A percentile compares a stretch with the other conserved stretches of the same genome.
phyloP scores from a whole-genome alignment of 1,140 invertebrate genomes.

The Harlomillsia oculata region DNA sequence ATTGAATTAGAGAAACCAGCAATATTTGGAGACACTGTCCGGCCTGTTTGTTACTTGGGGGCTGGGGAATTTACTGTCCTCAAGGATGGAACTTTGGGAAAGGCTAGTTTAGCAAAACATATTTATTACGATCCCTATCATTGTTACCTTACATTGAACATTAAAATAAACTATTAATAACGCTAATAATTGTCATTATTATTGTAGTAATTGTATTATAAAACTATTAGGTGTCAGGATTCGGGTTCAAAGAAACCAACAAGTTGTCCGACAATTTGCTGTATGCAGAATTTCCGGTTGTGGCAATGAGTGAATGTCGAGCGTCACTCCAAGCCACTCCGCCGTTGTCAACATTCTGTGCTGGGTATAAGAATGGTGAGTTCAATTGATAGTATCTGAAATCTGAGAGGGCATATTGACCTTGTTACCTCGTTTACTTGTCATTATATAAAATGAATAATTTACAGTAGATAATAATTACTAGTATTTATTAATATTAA shows the following conservation, averaged over 20 bases:
- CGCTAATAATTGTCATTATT: not conserved
- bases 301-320: not conserved
- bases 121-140: not conserved
- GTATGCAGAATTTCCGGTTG: slow-evolving; percentile 9
- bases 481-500: not conserved
- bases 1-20: slow-evolving; percentile 6
- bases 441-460: not conserved
- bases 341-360: slow-evolving; percentile 14
- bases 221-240: slow-evolving; percentile 12
- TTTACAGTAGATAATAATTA: not conserved
- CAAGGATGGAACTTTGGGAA: slow-evolving; percentile 2
- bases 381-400: not conserved
- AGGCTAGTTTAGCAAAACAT: not conserved
- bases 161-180: not conserved
- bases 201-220: not conserved
- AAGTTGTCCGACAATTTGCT: slow-evolving; percentile 2
- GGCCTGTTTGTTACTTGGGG: slow-evolving; percentile 6
- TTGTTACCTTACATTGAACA: not conserved
- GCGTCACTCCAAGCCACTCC: slow-evolving; percentile 1
- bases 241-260: slow-evolving; percentile 1
- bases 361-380: slow-evolving; percentile 14
- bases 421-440: too few relatives aligned
- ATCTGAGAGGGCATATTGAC: too few relatives aligned
- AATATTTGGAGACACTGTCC: not conserved
- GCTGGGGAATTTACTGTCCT: not conserved